Evolutionary conservation across 2,113 vertebrate species (phyloP), one percentile per base, ranked within the genome.

Genomic region (Ceyx melanurus): DNA sequence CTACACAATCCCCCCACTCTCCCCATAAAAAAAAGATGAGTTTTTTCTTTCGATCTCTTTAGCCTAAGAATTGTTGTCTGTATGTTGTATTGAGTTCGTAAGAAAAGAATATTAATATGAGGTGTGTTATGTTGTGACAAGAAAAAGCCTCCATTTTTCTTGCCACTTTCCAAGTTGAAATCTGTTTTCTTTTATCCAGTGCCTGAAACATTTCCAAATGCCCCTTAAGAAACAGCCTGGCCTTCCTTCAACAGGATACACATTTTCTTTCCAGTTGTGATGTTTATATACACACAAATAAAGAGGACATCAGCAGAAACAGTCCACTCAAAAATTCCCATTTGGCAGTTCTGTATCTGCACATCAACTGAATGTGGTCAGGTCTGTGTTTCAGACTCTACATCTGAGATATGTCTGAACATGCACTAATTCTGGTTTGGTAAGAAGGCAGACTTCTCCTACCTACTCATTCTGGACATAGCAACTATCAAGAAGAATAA

Each of bases 11-110:
- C 37, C 21, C 73, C 20, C 46, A 3, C 12, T 5, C 11, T 9
- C 1, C 0, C 1, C 37, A 37, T 37, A 37, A 37, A 22, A 40
- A 75, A 35, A 3, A 9, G 11, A 45, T 18, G 23, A 14, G 51
- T 64, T 67, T 67, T 67, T 80, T 56, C 8, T 89, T 15, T 74
- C 12, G 11, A 8, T 51, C 43, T 88, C 11, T 71, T 70, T 23
- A 77, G 51, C 35, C 25, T 33, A 43, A 87, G 35, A 15, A 65
- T 9, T 3, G 29, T 37, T 87, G 42, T 66, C 31, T 50, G 3
- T 23, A 60, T 12, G 14, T 35, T 67, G 53, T 28, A 57, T 5
- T 53, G 33, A 42, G 16, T 28, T 5, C 17, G 10, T 50, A 71
- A 65, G 61, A 79, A 26, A 8, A 88, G 10, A 43, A 20, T 33